phyloP scores from a whole-genome alignment of 2,113 vertebrate genomes.

The Pomatostomus ruficeps region DNA sequence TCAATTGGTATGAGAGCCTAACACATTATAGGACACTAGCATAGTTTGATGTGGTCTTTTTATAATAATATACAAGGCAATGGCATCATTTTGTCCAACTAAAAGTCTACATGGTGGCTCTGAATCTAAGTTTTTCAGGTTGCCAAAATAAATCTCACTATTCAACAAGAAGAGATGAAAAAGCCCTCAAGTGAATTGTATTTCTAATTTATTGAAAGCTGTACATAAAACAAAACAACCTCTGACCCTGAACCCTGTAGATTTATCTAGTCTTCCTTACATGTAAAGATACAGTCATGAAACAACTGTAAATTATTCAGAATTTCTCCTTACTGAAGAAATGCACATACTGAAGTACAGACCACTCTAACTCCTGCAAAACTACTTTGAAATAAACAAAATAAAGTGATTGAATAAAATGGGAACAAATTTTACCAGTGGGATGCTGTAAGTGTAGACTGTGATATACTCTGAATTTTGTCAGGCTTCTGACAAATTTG shows the following conservation, averaged over 20 bases:
- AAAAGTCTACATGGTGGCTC: background rate
- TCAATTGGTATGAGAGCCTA: background rate
- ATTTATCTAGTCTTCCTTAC: background rate
- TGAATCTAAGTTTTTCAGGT: constrained; percentile 5
- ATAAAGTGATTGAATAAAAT: background rate
- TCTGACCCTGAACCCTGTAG: background rate
- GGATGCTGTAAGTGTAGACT: background rate
- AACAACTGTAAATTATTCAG: background rate
- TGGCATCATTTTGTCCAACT: constrained; percentile 42
- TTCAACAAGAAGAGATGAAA: background rate
- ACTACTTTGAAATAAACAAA: background rate
- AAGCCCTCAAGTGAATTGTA: background rate
- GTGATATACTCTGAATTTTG: background rate
- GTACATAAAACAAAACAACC: background rate
- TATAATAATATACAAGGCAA: constrained; percentile 35
- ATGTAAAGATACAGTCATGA: background rate
- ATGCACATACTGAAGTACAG: background rate
- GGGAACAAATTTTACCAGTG: background rate
- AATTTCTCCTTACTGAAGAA: background rate
- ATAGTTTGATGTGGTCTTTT: constrained; percentile 50
- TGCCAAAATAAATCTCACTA: background rate
- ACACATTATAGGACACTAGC: constrained; percentile 32
- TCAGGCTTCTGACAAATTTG: background rate
- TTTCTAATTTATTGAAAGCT: background rate
- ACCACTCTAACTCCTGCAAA: background rate